Conservation (phyloP, 1,140 invertebrate genomes). For the Drosophila mojavensis region DNA sequence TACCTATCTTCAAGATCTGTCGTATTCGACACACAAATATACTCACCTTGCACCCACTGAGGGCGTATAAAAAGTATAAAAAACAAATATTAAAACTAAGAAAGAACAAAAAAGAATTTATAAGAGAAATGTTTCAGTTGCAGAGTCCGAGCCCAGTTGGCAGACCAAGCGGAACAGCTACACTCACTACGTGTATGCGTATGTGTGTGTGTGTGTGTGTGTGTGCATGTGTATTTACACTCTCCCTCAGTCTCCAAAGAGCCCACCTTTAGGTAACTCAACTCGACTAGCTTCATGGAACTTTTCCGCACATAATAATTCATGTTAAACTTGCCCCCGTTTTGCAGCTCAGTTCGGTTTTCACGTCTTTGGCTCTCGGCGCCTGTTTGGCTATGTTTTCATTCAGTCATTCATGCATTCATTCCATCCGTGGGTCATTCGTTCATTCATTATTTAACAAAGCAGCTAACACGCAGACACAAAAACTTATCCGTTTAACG, state of each 20-base stretch:
- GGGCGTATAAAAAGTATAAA: too few relatives aligned
- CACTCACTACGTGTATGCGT: slow-evolving; percentile 7
- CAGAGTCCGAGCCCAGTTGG: slow-evolving; percentile 27
- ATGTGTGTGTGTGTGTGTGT: slow-evolving; percentile 15
- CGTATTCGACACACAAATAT: too few relatives aligned
- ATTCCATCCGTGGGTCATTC: slow-evolving; percentile 49
- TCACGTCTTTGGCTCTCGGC: slow-evolving; percentile 12
- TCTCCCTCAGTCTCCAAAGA: background rate
- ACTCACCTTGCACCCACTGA: too few relatives aligned
- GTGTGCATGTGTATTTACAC: background rate
- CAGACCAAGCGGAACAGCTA: slow-evolving; percentile 36
- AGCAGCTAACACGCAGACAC: slow-evolving; percentile 38
- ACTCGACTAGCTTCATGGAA: slow-evolving; percentile 58
- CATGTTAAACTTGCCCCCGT: slow-evolving; percentile 72
- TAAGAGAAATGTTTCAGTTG: slow-evolving; percentile 6
- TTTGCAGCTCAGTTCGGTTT: slow-evolving; percentile 6
- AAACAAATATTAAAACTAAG: slow-evolving; percentile 1
- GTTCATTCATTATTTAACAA: slow-evolving; percentile 68
- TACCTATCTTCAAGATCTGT: too few relatives aligned
- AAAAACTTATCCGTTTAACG: slow-evolving; percentile 45
- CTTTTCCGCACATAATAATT: slow-evolving; percentile 79
- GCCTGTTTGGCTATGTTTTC: slow-evolving; percentile 35
- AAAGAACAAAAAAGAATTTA: background rate
- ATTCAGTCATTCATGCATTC: slow-evolving; percentile 47
- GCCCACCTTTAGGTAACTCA: slow-evolving; percentile 26